Conservation (phyloP, 2,797 vertebrate genomes). For the Trachops cirrhosus region DNA sequence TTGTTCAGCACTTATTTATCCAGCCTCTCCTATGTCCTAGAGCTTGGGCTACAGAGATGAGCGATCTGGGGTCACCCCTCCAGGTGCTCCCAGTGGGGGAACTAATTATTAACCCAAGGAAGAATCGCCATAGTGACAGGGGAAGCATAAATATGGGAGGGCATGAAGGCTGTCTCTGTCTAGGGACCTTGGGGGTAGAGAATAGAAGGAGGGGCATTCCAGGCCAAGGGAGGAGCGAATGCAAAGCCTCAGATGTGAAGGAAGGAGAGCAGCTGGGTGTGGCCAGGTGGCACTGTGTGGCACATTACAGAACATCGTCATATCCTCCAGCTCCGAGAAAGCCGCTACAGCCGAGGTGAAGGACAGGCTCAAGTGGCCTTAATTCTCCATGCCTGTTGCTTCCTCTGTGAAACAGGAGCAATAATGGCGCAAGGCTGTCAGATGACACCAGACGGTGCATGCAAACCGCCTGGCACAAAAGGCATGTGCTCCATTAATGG, state of each 20-base stretch:
- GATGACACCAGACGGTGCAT: not conserved
- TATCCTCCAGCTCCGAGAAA: not conserved
- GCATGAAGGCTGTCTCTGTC: not conserved
- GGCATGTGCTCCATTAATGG: accelerated
- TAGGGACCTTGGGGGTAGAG: not conserved
- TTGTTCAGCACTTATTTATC: not conserved
- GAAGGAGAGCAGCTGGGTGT: not conserved
- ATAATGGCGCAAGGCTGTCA: not conserved
- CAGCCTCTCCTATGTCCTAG: not conserved
- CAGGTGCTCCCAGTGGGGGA: not conserved
- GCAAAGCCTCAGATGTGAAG: not conserved
- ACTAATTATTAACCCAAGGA: not conserved
- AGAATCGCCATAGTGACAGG: not conserved
- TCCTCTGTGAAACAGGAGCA: not conserved
- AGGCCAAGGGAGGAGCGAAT: not conserved
- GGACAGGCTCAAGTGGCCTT: not conserved
- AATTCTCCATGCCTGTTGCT: not conserved
- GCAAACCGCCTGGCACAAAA: not conserved
- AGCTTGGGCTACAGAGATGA: not conserved
- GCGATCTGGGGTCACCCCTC: not conserved
- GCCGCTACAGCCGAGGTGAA: not conserved
- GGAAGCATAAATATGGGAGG: not conserved
- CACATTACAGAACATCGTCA: not conserved
- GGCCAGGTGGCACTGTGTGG: accelerated
- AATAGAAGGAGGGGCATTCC: not conserved